These are phyloP conservation scores for Cosmorhoe ocellata DNA, from an alignment of 2,888 invertebrate species.

Conservation along the genomic window DNA sequence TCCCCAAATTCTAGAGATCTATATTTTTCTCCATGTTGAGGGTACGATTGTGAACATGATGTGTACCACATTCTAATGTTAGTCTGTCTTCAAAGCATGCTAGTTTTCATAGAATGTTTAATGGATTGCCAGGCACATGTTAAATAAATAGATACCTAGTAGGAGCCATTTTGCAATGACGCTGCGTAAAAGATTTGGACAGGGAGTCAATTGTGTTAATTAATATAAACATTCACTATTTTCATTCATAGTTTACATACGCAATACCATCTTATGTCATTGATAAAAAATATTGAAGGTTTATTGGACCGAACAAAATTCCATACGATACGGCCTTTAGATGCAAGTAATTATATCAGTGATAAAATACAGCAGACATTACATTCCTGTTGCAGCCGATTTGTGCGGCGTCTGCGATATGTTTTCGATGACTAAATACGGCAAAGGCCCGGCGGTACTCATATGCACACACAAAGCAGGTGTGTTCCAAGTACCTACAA, in stretches of 20 bases:
- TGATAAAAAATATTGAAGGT: conserved; percentile 21
- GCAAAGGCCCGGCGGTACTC: conserved; percentile 9
- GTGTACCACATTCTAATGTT: too few relatives aligned
- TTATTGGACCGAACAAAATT: conserved; percentile 3
- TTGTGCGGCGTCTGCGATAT: conserved; percentile 25
- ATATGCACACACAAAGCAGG: conserved; percentile 22
- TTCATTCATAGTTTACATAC: conserved; percentile 5
- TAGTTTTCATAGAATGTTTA: too few relatives aligned
- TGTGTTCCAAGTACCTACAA: conserved; percentile 20
- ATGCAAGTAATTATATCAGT: not conserved
- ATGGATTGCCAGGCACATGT: not conserved
- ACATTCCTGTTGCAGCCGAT: conserved; percentile 21
- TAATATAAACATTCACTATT: not conserved
- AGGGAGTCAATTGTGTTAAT: not conserved
- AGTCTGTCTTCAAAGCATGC: too few relatives aligned
- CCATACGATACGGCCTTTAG: not conserved
- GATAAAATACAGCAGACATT: conserved; percentile 10
- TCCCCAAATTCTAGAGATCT: too few relatives aligned
- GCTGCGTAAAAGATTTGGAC: not conserved
- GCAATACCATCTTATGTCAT: conserved; percentile 15
- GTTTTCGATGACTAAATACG: conserved; percentile 14
- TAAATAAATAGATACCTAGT: too few relatives aligned
- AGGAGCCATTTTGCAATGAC: not conserved
- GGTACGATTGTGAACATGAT: too few relatives aligned
- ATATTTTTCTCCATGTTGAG: too few relatives aligned